Percentiles rank a stretch among this genome's conserved stretches.
Conservation (phyloP, 2,797 vertebrate species). For the Anolis apletophallus region DNA sequence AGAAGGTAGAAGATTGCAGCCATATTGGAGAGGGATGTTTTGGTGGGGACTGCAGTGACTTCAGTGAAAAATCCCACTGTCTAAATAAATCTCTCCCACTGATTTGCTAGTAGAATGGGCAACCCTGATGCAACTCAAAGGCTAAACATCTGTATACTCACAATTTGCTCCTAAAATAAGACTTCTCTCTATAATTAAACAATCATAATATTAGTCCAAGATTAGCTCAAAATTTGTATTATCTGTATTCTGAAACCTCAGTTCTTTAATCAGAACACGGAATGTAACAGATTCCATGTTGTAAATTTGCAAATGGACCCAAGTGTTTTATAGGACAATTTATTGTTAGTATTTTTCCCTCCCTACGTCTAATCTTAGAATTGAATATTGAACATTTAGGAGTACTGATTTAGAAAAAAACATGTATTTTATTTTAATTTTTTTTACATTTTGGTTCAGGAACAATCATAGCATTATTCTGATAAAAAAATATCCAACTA, state of each 20-base stretch:
- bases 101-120: background rate
- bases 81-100: background rate
- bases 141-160: background rate
- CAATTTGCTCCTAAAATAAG: no score
- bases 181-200: background rate
- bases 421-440: background rate
- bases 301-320: background rate
- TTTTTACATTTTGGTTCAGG: background rate
- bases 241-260: background rate
- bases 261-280: background rate
- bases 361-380: slow-evolving; percentile 12
- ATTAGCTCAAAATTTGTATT: background rate
- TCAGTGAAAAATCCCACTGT: background rate
- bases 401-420: slow-evolving; percentile 4
- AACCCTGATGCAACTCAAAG: background rate
- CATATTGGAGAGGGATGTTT: no score
- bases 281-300: background rate
- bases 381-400: background rate
- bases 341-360: background rate
- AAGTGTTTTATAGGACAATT: background rate
- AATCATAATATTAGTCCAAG: background rate
- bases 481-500: slow-evolving; percentile 28
- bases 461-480: slow-evolving; percentile 23
- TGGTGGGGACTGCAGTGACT: background rate
- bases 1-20: no score